Base-by-base conservation (phyloP, 1,140 invertebrate species). In the Nasonia vitripennis region DNA sequence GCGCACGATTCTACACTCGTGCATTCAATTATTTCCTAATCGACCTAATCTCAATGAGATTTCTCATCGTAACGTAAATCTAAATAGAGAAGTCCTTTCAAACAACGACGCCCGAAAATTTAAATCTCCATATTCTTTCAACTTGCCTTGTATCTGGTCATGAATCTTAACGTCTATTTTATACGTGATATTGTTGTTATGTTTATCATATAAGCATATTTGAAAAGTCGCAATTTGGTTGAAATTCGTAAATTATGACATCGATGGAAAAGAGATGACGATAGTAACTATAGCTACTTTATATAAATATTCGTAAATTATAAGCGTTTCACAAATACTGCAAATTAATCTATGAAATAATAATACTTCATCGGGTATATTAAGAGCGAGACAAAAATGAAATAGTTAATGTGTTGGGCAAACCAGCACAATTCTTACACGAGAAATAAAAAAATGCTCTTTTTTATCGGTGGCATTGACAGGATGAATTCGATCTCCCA, bases 121-220 rank as follows among this genome's bases (percentile, higher is more conserved):
- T 7, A 41, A 45, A 51, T 31, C 51, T 55, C 78, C 31, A 74
- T 27, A 27, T 86, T 48, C 41, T 85, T 34, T 51, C 41, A 85
- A 48, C 55, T 85, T 73, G 51, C 68, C 37, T 87, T 77, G 79
- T 88, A 83, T 89, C 85, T 89, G 88, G 51, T 68, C 37, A 85
- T 77, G 77, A 89, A 83, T 89, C 85, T 89, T 89, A 89, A 88
- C 23, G 74, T 83, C 83, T 89, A 88, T 81, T 88, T 88, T 88
- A 88, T 87, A 87, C 86, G 55, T 85, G 86, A 87, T 87, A 87
- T 88, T 83, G 83, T 87, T 62, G 31, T 48, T 37, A 85, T 86
- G 27, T 23, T n/a, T 81, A 77, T 31, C 4, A 37, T 11, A 14
- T 81, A 83, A 81, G 82, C 31, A 78, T 81, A 78, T 71, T 86